Evolutionary conservation across 2,797 vertebrate genomes (phyloP).

Genomic region (Miichthys miiuy): DNA sequence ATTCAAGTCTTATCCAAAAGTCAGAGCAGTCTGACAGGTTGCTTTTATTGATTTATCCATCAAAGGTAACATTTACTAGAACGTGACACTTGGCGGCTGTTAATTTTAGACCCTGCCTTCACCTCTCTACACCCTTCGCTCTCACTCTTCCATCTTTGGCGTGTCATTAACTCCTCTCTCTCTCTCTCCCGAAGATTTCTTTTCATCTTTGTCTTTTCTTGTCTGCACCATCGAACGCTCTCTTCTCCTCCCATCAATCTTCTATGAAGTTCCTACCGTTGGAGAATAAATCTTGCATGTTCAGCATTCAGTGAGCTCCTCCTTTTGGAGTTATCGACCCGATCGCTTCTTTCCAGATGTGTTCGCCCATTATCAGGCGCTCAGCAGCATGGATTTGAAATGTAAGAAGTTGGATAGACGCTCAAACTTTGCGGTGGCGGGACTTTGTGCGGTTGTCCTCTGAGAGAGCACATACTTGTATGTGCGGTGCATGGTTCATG

Average conservation of each 20-base stretch:
- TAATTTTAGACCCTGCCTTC: slow-evolving; percentile 58
- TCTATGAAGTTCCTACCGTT: slow-evolving; percentile 55
- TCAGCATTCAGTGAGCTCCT: slow-evolving; percentile 39
- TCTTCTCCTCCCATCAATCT: slow-evolving; percentile 68
- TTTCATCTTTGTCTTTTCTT: slow-evolving; percentile 58
- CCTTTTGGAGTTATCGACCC: slow-evolving; percentile 45
- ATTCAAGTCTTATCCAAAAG: slow-evolving; percentile 23
- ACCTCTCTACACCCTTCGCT: neutral
- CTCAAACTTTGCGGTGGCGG: slow-evolving; percentile 33
- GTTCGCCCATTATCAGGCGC: slow-evolving; percentile 21
- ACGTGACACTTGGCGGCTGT: slow-evolving; percentile 41
- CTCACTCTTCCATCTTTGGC: slow-evolving; percentile 43
- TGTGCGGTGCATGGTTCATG: slow-evolving; percentile 60
- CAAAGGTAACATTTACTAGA: slow-evolving; percentile 55
- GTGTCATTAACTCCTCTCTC: slow-evolving; percentile 63
- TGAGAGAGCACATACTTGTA: slow-evolving; percentile 53
- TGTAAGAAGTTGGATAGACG: slow-evolving; percentile 6
- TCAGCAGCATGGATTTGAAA: slow-evolving; percentile 42
- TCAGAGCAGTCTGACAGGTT: slow-evolving; percentile 35
- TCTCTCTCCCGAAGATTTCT: slow-evolving; percentile 27
- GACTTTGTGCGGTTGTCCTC: slow-evolving; percentile 4
- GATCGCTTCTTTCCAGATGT: slow-evolving; percentile 22
- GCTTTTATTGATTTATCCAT: slow-evolving; percentile 50
- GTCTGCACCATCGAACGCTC: slow-evolving; percentile 42
- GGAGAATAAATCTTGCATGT: slow-evolving; percentile 75